phyloP scores from a whole-genome alignment of 2,113 vertebrate genomes.

The Oophaga pumilio region DNA sequence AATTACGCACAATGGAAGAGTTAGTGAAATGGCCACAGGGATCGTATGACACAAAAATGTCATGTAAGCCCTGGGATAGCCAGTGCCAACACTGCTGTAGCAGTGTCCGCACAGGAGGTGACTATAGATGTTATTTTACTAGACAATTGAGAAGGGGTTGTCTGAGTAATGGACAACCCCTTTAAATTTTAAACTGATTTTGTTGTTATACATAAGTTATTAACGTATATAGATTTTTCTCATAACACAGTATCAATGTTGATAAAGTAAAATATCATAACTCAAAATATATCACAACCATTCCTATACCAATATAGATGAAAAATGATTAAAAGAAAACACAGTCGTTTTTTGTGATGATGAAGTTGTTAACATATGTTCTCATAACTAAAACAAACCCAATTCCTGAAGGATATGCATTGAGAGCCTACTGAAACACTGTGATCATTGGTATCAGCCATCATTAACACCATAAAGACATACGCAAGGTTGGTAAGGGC shows the following conservation, averaged over 20 bases:
- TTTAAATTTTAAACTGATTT: no score
- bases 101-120: no score
- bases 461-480: conserved; percentile 31
- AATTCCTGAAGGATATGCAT: conserved; percentile 6
- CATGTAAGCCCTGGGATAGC: no score
- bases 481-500: conserved; percentile 23
- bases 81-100: no score
- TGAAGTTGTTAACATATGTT: conserved; percentile 31
- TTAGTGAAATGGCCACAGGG: no score
- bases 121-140: no score
- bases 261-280: neutral
- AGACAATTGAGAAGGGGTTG: no score
- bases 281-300: neutral
- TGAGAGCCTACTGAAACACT: neutral
- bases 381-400: neutral
- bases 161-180: no score
- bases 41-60: no score
- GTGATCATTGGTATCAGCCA: conserved; percentile 16
- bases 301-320: neutral
- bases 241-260: neutral
- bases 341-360: neutral
- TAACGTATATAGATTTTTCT: no score
- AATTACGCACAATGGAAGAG: no score
- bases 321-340: conserved; percentile 9
- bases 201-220: no score